Percentiles rank a stretch among this genome's conserved stretches.
These are phyloP conservation scores for Dasypus novemcinctus DNA, from an alignment of 2,113 vertebrate genomes.

Conservation along the genomic window DNA sequence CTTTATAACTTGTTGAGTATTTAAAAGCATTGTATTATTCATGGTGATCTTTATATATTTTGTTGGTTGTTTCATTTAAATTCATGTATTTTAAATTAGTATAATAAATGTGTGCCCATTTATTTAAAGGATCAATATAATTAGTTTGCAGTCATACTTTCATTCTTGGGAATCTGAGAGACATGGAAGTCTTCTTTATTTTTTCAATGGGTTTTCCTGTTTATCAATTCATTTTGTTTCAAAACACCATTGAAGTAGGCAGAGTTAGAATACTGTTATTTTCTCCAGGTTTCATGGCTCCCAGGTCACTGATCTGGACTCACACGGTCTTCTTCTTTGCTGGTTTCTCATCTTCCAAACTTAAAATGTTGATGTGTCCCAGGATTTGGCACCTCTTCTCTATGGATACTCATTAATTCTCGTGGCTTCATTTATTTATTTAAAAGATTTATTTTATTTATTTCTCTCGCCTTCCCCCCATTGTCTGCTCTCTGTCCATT, in stretches of 20 bases:
- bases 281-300: not conserved
- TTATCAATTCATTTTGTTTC: not conserved
- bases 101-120: not conserved
- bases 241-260: not conserved
- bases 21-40: not conserved
- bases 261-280: not conserved
- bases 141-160: not conserved
- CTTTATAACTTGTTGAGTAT: not conserved
- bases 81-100: not conserved
- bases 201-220: not conserved
- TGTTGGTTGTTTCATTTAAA: conserved; percentile 18
- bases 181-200: not conserved
- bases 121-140: not conserved
- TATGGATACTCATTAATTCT: not conserved
- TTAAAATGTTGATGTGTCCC: too few species aligned
- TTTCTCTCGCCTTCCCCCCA: too few species aligned
- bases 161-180: not conserved
- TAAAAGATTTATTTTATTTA: too few species aligned
- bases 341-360: not conserved
- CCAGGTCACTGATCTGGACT: not conserved
- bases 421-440: too few species aligned
- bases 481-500: too few species aligned
- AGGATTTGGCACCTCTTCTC: not conserved
- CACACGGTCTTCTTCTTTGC: not conserved
- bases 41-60: not conserved